Percentiles rank a stretch among this genome's conserved stretches.
These are phyloP conservation scores for Oreochromis spilurus DNA, from an alignment of 2,113 vertebrate species.

Conservation along the genomic window DNA sequence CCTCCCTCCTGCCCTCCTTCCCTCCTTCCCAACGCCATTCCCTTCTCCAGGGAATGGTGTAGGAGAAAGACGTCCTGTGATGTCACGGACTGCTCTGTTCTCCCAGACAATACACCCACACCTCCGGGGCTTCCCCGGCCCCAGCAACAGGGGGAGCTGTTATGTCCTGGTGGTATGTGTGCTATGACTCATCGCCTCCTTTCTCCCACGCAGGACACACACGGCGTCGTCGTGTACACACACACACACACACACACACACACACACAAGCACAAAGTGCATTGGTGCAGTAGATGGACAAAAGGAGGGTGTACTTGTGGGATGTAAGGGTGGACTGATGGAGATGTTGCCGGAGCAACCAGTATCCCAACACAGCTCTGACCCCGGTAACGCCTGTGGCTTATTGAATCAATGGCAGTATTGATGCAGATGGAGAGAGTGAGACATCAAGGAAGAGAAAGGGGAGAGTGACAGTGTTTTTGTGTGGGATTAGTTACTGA, in stretches of 20 bases:
- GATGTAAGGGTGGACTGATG: slow-evolving; percentile 41
- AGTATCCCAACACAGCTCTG: slow-evolving; percentile 62
- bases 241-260: slow-evolving; percentile 13
- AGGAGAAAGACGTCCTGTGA: slow-evolving; percentile 56
- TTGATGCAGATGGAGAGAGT: slow-evolving; percentile 60
- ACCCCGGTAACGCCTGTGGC: slow-evolving; percentile 44
- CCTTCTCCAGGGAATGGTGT: slow-evolving; percentile 4
- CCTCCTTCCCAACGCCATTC: neutral
- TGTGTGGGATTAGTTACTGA: neutral
- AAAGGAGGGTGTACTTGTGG: slow-evolving; percentile 35
- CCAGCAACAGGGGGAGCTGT: slow-evolving; percentile 76
- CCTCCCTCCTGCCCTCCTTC: neutral
- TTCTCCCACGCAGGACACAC: slow-evolving; percentile 55
- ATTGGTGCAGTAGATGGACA: slow-evolving; percentile 18
- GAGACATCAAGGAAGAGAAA: slow-evolving; percentile 38
- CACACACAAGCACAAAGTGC: slow-evolving; percentile 8
- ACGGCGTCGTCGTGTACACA: neutral
- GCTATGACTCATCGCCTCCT: slow-evolving; percentile 72
- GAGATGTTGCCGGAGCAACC: slow-evolving; percentile 59
- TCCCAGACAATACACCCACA: slow-evolving; percentile 74
- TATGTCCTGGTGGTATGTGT: slow-evolving; percentile 70
- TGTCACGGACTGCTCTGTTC: slow-evolving; percentile 58
- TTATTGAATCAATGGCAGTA: slow-evolving; percentile 64
- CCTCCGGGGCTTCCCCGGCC: slow-evolving; percentile 58
- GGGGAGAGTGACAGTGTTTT: neutral